These are phyloP conservation scores for Salticus scenicus DNA, from an alignment of 2,888 invertebrate species.

Conservation along the genomic window DNA sequence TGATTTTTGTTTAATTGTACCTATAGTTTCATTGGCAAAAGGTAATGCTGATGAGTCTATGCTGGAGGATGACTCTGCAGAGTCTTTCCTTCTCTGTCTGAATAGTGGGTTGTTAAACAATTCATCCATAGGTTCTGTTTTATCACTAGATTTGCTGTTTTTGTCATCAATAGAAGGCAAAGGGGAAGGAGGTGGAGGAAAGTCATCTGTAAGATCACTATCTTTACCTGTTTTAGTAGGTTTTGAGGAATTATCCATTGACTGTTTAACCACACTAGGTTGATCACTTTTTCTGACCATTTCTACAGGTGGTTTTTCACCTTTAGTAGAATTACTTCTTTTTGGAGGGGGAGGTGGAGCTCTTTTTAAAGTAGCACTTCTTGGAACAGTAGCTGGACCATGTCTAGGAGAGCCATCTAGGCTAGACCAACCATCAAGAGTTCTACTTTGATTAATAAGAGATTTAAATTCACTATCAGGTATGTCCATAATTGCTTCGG, in stretches of 20 bases:
- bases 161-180: constrained; percentile 63
- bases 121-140: constrained; percentile 51
- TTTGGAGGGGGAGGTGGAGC: constrained; percentile 77
- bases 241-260: neutral
- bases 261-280: neutral
- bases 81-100: constrained; percentile 57
- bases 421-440: constrained; percentile 61
- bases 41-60: constrained; percentile 78
- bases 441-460: constrained; percentile 44
- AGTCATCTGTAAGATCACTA: constrained; percentile 72
- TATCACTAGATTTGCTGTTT: constrained; percentile 25
- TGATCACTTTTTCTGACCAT: constrained; percentile 19
- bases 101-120: constrained; percentile 62
- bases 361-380: constrained; percentile 72
- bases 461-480: constrained; percentile 64
- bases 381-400: constrained; percentile 62
- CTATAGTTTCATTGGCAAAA: constrained; percentile 98
- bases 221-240: constrained; percentile 19
- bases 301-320: constrained; percentile 29
- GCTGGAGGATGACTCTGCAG: constrained; percentile 54
- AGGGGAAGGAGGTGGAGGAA: constrained; percentile 75
- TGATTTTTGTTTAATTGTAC: constrained; percentile 91
- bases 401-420: constrained; percentile 66
- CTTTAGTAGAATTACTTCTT: constrained; percentile 76
- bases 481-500: constrained; percentile 63